phyloP scores from a whole-genome alignment of 2,113 vertebrate genomes.

The Sialia sialis region DNA sequence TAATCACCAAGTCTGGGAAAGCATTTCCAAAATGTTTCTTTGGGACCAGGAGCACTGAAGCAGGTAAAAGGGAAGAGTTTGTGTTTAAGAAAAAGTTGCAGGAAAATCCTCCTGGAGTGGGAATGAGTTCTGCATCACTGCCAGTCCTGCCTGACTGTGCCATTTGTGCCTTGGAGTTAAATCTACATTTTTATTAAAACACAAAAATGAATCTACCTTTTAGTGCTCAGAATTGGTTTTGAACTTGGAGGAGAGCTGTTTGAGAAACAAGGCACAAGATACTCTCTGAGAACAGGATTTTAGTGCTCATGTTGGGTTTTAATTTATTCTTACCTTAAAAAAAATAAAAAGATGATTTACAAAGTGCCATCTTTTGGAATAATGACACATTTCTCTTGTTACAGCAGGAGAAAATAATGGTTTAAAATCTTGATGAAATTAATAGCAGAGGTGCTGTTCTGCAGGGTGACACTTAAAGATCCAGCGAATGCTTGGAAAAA shows the following conservation, averaged over 20 bases:
- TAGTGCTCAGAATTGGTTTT: background rate
- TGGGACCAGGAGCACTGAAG: background rate
- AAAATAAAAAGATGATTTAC: background rate
- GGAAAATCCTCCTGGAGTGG: background rate
- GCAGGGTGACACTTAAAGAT: background rate
- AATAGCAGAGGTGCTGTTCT: background rate
- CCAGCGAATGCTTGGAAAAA: background rate
- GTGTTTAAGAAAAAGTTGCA: background rate
- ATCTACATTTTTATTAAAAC: background rate
- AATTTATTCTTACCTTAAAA: background rate
- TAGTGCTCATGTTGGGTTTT: background rate
- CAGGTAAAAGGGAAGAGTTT: background rate
- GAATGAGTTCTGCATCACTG: background rate
- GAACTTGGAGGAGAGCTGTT: background rate
- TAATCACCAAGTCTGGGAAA: constrained; percentile 15
- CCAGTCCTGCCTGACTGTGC: background rate
- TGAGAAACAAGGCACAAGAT: background rate
- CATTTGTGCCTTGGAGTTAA: background rate
- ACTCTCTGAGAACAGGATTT: background rate
- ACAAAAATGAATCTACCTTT: background rate
- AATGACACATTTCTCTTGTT: background rate
- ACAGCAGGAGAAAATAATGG: background rate
- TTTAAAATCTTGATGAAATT: background rate
- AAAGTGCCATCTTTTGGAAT: background rate
- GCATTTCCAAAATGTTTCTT: background rate